These are phyloP conservation scores for Agrotis clavis DNA, from an alignment of 2,888 invertebrate genomes.

Conservation along the genomic window DNA sequence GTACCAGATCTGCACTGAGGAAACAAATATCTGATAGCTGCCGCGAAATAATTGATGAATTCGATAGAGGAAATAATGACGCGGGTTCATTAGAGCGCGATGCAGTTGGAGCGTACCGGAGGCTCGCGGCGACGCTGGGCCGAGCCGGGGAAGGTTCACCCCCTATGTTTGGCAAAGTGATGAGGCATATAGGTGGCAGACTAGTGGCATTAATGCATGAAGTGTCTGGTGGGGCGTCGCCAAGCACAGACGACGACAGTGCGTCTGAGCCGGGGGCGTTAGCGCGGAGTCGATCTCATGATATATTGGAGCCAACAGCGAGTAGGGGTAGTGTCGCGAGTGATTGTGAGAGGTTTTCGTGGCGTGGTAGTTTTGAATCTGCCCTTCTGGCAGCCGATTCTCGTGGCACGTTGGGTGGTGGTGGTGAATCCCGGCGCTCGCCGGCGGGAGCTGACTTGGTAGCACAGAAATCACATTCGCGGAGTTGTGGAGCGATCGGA, in stretches of 20 bases:
- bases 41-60: slow-evolving; percentile 96
- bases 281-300: slow-evolving; percentile 96
- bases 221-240: slow-evolving; percentile 95
- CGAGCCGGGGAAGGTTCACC: slow-evolving; percentile 94
- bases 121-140: slow-evolving; percentile 95
- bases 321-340: slow-evolving; percentile 93
- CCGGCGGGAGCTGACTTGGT: slow-evolving; percentile 96
- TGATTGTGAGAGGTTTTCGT: slow-evolving; percentile 97
- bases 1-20: slow-evolving; percentile 93
- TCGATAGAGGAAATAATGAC: slow-evolving; percentile 93
- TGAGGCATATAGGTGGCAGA: slow-evolving; percentile 97
- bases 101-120: slow-evolving; percentile 96
- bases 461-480: slow-evolving; percentile 94
- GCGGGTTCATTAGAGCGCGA: slow-evolving; percentile 92
- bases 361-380: slow-evolving; percentile 98
- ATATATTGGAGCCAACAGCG: slow-evolving; percentile 93
- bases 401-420: slow-evolving; percentile 94
- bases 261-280: slow-evolving; percentile 93
- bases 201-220: slow-evolving; percentile 98
- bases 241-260: slow-evolving; percentile 94
- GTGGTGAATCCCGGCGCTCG: slow-evolving; percentile 94
- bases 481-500: slow-evolving; percentile 96
- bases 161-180: slow-evolving; percentile 96
- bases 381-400: slow-evolving; percentile 97
- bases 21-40: slow-evolving; percentile 97